phyloP scores from a whole-genome alignment of 2,113 vertebrate species.

The Callopanchax toddi region DNA sequence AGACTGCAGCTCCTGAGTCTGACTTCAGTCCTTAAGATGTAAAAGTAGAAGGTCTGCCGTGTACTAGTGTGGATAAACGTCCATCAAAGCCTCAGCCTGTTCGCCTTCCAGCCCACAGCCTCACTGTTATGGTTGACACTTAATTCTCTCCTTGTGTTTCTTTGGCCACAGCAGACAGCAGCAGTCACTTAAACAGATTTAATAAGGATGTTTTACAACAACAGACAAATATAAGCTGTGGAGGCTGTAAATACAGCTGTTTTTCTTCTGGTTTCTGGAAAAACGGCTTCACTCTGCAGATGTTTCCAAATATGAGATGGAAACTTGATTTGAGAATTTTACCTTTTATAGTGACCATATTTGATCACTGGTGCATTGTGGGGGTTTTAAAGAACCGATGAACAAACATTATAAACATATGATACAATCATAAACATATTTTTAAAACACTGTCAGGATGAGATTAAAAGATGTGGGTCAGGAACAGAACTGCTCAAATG shows the following conservation, averaged over 20 bases:
- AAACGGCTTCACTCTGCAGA: not conserved
- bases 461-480: too few species aligned
- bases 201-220: not conserved
- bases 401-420: too few species aligned
- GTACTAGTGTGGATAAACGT: too few species aligned
- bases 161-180: constrained; percentile 1
- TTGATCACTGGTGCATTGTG: too few species aligned
- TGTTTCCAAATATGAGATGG: not conserved
- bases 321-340: not conserved
- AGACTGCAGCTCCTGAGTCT: too few species aligned
- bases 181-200: not conserved
- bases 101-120: not conserved
- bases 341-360: too few species aligned
- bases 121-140: not conserved
- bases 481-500: too few species aligned
- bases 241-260: not conserved
- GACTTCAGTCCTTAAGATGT: too few species aligned
- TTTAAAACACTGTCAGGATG: too few species aligned
- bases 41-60: too few species aligned
- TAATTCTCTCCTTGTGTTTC: not conserved
- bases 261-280: not conserved
- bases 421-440: too few species aligned
- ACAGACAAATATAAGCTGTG: not conserved
- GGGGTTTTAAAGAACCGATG: too few species aligned
- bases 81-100: not conserved